Evolutionary conservation across 2,888 invertebrate genomes (phyloP), one percentile per base, ranked within the genome.

Genomic region (Apocheima hispidaria): DNA sequence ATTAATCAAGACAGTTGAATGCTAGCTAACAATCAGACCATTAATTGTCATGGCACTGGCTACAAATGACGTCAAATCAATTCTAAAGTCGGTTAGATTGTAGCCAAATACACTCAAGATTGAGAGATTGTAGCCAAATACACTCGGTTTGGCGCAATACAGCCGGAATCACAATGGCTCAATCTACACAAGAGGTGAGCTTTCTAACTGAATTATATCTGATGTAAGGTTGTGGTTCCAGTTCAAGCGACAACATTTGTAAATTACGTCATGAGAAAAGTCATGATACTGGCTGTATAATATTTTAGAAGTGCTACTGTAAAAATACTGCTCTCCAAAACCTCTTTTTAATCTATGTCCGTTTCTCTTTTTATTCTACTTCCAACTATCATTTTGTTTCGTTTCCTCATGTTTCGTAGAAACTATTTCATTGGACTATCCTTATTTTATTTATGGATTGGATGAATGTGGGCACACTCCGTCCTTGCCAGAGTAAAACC

Each of bases 151-250:
- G 40, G 51, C 63, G 62, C 67, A 65, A 66, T 64, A 69, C 65
- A 64, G 66, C 50, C 60, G 58, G 63, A 66, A 72, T 69, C 76
- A 91, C 90, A 91, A 91, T 90, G 73, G 81, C 89, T 88, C 90
- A 91, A 91, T 91, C 88, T 90, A 77, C 83, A 71, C 68, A 75
- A 73, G 76, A 82, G 65, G 48, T 60, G 79, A 79, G 86, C 81
- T 82, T 83, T 84, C 87, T 88, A 90, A 91, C 84, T 77, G 76
- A 86, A 87, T 91, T 89, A 90, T 79, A 71, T 69, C 70, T 64
- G 66, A 60, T 53, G 65, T 67, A 55, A 60, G 61, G 71, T 60
- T 59, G 48, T 46, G 60, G 65, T 33, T n/a, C 26, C 30, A 62
- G 49, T 41, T 49, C 9, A 16, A 38, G 20, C 48, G 38, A 12